A percentile compares a stretch with the other conserved stretches of the same genome.
phyloP scores from a whole-genome alignment of 1,140 invertebrate genomes.

The Heliconius hewitsoni region DNA sequence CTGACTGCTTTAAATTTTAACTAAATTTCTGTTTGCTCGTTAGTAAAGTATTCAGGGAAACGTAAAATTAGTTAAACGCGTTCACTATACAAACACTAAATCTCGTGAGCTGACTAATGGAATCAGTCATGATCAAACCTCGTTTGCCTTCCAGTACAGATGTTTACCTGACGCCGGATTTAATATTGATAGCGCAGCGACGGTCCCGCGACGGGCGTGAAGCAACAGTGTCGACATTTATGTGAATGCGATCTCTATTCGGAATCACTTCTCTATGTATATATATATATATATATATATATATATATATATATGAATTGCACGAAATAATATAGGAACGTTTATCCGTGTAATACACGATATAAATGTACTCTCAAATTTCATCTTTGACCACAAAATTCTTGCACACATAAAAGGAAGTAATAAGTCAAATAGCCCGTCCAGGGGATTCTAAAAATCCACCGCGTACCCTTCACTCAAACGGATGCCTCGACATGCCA shows the following conservation, averaged over 20 bases:
- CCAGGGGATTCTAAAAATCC: slow-evolving; percentile 55
- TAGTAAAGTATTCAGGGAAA: slow-evolving; percentile 31
- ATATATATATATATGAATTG: background rate
- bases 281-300: background rate
- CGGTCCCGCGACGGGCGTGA: slow-evolving; percentile 48
- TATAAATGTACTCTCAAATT: slow-evolving; percentile 12
- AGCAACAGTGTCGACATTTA: slow-evolving; percentile 48
- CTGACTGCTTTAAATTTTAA: slow-evolving; percentile 35
- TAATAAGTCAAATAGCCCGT: slow-evolving; percentile 49
- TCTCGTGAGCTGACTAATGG: slow-evolving; percentile 46
- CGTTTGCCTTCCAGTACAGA: slow-evolving; percentile 51
- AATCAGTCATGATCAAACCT: slow-evolving; percentile 55
- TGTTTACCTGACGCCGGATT: slow-evolving; percentile 60
- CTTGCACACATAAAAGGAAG: slow-evolving; percentile 34
- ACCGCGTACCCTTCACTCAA: slow-evolving; percentile 67
- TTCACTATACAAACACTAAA: slow-evolving; percentile 21
- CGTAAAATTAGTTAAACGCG: slow-evolving; percentile 32
- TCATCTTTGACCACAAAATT: slow-evolving; percentile 30
- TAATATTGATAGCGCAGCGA: slow-evolving; percentile 64
- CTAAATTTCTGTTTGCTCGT: slow-evolving; percentile 35
- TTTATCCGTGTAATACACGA: background rate
- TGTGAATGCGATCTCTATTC: slow-evolving; percentile 40
- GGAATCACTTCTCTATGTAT: background rate
- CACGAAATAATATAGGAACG: background rate
- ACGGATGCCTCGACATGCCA: slow-evolving; percentile 61